Conservation (phyloP, 2,797 vertebrate genomes). For the Chiroxiphia lanceolata region DNA sequence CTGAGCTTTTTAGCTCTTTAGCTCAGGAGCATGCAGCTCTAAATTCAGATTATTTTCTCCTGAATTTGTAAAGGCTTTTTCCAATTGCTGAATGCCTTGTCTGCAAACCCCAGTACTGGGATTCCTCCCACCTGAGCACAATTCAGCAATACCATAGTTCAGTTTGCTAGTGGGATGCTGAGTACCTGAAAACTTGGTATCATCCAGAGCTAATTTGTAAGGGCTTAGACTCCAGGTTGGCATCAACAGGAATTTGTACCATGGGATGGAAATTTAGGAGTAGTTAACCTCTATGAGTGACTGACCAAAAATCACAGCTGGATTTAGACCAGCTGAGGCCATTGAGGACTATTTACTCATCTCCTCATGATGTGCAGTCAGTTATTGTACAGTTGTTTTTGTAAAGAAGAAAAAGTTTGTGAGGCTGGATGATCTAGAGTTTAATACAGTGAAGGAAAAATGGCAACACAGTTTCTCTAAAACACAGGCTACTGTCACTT, state of each 20-base stretch:
- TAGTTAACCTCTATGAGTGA: background rate
- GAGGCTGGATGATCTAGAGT: background rate
- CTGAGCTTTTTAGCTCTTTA: background rate
- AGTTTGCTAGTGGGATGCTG: background rate
- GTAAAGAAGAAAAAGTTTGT: background rate
- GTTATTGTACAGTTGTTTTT: background rate
- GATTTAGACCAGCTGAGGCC: background rate
- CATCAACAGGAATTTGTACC: background rate
- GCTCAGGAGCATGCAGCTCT: background rate
- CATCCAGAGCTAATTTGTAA: background rate
- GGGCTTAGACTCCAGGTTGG: background rate
- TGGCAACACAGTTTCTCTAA: background rate
- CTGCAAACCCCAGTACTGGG: background rate
- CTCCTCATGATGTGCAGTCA: background rate
- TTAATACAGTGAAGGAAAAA: background rate
- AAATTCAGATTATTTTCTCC: background rate
- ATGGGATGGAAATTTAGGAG: background rate
- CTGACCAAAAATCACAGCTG: background rate
- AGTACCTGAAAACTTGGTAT: background rate
- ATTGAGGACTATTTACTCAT: background rate
- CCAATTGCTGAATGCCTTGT: background rate
- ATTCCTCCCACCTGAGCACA: background rate
- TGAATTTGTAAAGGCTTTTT: background rate
- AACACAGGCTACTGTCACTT: background rate
- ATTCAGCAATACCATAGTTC: background rate